Base-by-base conservation (phyloP, 2,113 vertebrate species). In the Gymnorhina tibicen region DNA sequence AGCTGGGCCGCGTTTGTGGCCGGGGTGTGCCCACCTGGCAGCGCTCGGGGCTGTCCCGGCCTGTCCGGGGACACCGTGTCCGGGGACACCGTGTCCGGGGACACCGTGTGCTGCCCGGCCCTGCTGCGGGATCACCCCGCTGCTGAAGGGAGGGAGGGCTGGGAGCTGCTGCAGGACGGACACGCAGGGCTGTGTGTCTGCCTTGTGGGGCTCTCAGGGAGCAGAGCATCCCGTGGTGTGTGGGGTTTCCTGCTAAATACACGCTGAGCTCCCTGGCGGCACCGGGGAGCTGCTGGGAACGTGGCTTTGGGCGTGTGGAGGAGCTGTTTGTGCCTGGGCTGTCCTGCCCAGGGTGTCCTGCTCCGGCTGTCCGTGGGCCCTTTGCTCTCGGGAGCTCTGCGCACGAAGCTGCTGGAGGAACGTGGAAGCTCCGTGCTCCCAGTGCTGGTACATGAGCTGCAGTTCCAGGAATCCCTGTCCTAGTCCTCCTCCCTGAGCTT, bases 381-480 rank as follows among this genome's bases (percentile, higher is more conserved):
- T 37, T n/a, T 12, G 47, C 62, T 93, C 35, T 39, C 3, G 0
- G 16, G 6, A 83, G 59, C 67, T 30, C 37, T 6, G 37, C 62
- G 39, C 66, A 6, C 3, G 44, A 77, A 76, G 62, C 67, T 11
- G n/a, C 3, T 11, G 13, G 18, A 78, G 85, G 50, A 67, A 73
- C 6, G 1, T 22, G 68, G 87, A 35, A 59, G 70, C 72, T 85
- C 53, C 32, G 33, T 70, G 64, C 52, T 81, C 53, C n/a, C 14
- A 0, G 8, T 59, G 21, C 72, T 23, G 2, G 76, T 27, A 60
- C 41, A 3, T 0, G 28, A 84, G 37, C 87, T 28, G 58, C 11
- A n/a, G 5, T 95, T 95, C 94, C 77, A 46, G 91, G 91, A 94
- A 93, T 16, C n/a, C 32, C 37, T 11, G 9, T 59, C 49, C 87